Evolutionary conservation across 2,888 invertebrate genomes (phyloP).

Genomic region (Xylocampa areola): DNA sequence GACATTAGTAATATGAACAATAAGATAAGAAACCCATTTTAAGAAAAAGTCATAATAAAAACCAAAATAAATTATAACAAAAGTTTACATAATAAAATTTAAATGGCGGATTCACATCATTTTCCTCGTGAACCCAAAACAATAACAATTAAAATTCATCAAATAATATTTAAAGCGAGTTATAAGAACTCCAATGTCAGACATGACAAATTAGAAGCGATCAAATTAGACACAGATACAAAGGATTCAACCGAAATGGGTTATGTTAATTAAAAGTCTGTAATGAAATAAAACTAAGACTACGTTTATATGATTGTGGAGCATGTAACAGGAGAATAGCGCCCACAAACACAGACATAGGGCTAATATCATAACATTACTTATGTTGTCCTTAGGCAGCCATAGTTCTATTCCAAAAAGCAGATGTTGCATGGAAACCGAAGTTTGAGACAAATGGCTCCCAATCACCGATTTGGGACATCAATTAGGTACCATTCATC

Average conservation of each 20-base stretch:
- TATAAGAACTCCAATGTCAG: constrained; percentile 34
- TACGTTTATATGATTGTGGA: neutral
- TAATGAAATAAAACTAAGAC: constrained; percentile 20
- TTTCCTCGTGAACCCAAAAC: constrained; percentile 9
- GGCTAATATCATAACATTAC: no score
- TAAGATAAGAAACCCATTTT: no score
- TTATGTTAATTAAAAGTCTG: constrained; percentile 38
- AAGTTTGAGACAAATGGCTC: no score
- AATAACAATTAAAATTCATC: constrained; percentile 26
- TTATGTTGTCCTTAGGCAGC: no score
- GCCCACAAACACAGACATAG: no score
- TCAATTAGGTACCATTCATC: no score
- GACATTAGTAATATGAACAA: no score
- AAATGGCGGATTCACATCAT: constrained; percentile 1
- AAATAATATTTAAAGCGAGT: constrained; percentile 17
- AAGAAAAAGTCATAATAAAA: no score
- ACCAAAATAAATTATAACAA: neutral
- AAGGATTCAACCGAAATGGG: constrained; percentile 31
- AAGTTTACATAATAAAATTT: neutral
- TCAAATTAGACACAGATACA: constrained; percentile 42
- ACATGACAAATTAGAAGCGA: constrained; percentile 49
- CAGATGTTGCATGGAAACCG: no score
- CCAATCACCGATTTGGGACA: no score
- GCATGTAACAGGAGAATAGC: no score
- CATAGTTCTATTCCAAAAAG: no score